Base-by-base conservation (phyloP, 2,888 invertebrate genomes). In the Meta bourneti region DNA sequence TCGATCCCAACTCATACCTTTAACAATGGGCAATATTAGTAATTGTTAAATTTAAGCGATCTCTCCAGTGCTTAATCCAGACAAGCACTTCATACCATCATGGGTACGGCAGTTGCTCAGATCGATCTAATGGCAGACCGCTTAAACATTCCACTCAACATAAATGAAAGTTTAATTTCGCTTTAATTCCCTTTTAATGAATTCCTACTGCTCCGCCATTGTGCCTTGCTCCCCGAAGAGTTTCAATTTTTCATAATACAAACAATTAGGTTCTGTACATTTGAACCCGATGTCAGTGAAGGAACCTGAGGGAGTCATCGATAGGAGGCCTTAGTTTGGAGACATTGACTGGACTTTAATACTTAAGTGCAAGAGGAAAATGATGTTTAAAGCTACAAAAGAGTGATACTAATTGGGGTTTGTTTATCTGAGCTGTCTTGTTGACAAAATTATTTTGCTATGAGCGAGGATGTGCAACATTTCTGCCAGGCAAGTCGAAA, bases 121-220 rank as follows among this genome's bases (percentile, higher is more conserved):
- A 11, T 69, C 80, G 19, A 19, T 80, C 61, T 8, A 13, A 61
- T 13, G n/a, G 48, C 78, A 86, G 70, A 11, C 51, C 49, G 70
- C 19, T 70, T 70, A 70, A 75, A 9, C n/a, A 9, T 6, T 7
- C n/a, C 19, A 13, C 16, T 9, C 48, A 9, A 19, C 13, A 13
- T 13, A 61, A 75, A 84, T 84, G 49, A 54, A 34, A 34, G 20
- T 78, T 78, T 86, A 86, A 78, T 86, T 78, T 78, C 77, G 48
- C 69, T 77, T 61, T 86, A 86, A 86, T 86, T 86, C 77, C 70
- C 77, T 7, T 86, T 86, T 86, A 86, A 86, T 86, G 85, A 86
- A 86, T 86, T 34, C 70, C 69, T 49, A 13, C 51, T 51, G 69
- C 77, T 70, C 34, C 61, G 77, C 77, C 69, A 78, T 86, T 86